Conservation (phyloP, 2,888 invertebrate genomes). For the Boloria selene region DNA sequence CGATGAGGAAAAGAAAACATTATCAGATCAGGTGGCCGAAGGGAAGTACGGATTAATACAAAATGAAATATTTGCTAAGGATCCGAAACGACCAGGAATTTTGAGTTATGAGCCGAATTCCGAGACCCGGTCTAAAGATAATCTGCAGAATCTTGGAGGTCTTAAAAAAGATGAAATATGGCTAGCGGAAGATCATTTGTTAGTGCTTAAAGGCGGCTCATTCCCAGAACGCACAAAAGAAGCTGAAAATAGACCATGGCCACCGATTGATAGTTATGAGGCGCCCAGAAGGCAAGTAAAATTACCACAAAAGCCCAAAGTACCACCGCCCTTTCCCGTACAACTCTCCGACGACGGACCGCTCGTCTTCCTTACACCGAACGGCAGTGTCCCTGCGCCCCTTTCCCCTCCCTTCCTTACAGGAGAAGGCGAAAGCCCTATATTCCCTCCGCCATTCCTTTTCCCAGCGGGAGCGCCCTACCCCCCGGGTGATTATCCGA, state of each 20-base stretch:
- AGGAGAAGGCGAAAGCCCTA: slow-evolving; percentile 82
- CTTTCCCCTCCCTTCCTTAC: slow-evolving; percentile 85
- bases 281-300: slow-evolving; percentile 93
- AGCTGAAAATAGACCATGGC: slow-evolving; percentile 83
- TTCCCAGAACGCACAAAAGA: slow-evolving; percentile 82
- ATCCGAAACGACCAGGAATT: slow-evolving; percentile 89
- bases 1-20: slow-evolving; percentile 91
- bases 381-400: slow-evolving; percentile 88
- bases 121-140: slow-evolving; percentile 90
- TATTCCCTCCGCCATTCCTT: slow-evolving; percentile 81
- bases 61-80: slow-evolving; percentile 88
- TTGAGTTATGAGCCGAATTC: slow-evolving; percentile 91
- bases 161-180: slow-evolving; percentile 93
- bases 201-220: slow-evolving; percentile 91
- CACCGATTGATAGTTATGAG: slow-evolving; percentile 91
- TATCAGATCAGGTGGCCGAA: slow-evolving; percentile 94
- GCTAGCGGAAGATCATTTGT: slow-evolving; percentile 93
- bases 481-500: slow-evolving; percentile 82
- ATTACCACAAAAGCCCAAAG: slow-evolving; percentile 90
- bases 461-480: slow-evolving; percentile 82
- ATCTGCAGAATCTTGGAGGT: slow-evolving; percentile 90
- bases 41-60: slow-evolving; percentile 95
- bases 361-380: slow-evolving; percentile 92
- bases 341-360: slow-evolving; percentile 93
- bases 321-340: slow-evolving; percentile 97